Evolutionary conservation across 1,140 invertebrate genomes (phyloP), one percentile per base, ranked within the genome.

Genomic region (Listronotus oregonensis): DNA sequence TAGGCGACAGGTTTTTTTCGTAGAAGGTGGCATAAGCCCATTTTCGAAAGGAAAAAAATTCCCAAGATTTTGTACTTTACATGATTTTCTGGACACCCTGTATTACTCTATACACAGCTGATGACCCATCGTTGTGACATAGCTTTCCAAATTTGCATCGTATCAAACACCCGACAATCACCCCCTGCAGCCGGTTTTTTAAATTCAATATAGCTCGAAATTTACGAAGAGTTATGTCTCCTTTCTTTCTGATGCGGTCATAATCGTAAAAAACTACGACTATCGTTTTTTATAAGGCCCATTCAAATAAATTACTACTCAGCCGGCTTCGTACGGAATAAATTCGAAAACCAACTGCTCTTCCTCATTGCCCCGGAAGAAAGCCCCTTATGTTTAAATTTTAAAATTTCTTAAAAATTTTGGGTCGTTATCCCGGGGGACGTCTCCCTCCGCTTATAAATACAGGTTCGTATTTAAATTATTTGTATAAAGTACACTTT

Each of bases 401-500:
- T 71, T 71, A 71, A 71, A 67, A 71, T 60, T 68, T 71, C 67
- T 71, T 68, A 64, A 71, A 68, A 71, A 71, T 68, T 71, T 71
- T 57, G 62, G 2, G 21, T 27, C 5, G 5, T 27, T 27, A 27
- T 27, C 21, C 21, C 21, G 21, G 21, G n/a, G 21, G 21, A 27
- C 21, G 21, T 27, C 21, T 27, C 21, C n/a, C 21, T 27, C 21
- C 5, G 21, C 21, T 27, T 1, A 27, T 27, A 27, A 27, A 27
- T 27, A 27, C 21, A 27, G 21, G 21, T 27, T 27, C 5, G 21
- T 27, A 27, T 27, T 27, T 27, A 27, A 27, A 27, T 27, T 27
- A 27, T 27, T 27, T 27, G 5, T 27, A 27, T 27, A 5, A 27
- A 27, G 21, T n/a, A n/a, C n/a, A n/a, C n/a, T n/a, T n/a, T n/a